Evolutionary conservation across 2,888 invertebrate genomes (phyloP), one percentile per base, ranked within the genome.

Genomic region (Amblyteles armatorius): DNA sequence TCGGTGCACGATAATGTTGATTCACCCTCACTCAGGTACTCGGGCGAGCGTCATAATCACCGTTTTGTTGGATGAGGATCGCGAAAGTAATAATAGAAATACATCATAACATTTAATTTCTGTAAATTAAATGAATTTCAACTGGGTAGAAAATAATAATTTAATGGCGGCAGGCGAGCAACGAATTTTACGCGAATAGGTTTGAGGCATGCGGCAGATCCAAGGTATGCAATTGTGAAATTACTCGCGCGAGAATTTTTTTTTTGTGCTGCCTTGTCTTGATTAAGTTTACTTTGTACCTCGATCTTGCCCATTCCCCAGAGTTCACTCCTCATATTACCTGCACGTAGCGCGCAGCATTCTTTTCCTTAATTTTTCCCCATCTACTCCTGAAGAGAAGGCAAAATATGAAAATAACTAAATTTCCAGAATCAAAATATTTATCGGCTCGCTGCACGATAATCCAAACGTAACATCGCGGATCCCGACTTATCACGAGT

Each of bases 41-140:
- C 68, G 74, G 74, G 65, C 36, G 69, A 78, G 73, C 68, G 79
- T 26, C 26, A 26, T 26, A 65, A 79, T 79, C 73, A 83, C 74
- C 74, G 68, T 78, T 78, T 36, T 50, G 57, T 60, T 60, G 50
- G 16, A 73, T 36, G 60, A 44, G 11, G 29, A 57, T 72, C 26
- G 68, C 63, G 55, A 16, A 33, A 48, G 48, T 26, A 36, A 33
- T 3, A 19, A 65, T 16, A 73, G 60, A 50, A 26, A 60, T 19
- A 5, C 3, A 60, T 6, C n/a, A 60, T 33, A 44, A 13, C 60
- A 50, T n/a, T 50, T 26, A 22, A 22, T 7, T 55, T 22, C 19
- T 7, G 4, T 22, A 9, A 9, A 55, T 11, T 9, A 9, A 36
- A 36, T 9, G 9, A 36, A 9, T 36, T 7, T 36, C 9, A 9